Evolutionary conservation across 1,140 invertebrate genomes (phyloP).

Genomic region (Tetramorium parvispinum): DNA sequence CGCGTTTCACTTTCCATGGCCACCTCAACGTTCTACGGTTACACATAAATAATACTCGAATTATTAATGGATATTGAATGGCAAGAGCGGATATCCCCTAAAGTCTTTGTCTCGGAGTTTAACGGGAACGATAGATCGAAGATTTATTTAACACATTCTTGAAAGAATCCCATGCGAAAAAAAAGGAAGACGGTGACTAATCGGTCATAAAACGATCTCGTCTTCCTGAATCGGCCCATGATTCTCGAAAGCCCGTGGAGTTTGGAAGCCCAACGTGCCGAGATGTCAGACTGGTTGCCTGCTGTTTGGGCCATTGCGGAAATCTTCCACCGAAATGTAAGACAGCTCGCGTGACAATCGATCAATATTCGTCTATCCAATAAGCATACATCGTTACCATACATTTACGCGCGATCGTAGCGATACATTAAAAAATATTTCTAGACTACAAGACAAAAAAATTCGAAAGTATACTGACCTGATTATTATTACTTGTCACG

Average conservation of each 20-base stretch:
- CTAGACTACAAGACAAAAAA: background rate
- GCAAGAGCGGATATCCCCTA: background rate
- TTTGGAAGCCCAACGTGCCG: constrained; percentile 74
- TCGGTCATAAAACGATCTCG: constrained; percentile 31
- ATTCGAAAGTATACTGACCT: constrained; percentile 45
- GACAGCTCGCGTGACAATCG: constrained; percentile 56
- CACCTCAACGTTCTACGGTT: constrained; percentile 14
- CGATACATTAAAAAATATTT: background rate
- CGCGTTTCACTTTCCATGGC: background rate
- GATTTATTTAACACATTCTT: constrained; percentile 13
- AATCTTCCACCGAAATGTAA: constrained; percentile 55
- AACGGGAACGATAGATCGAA: background rate
- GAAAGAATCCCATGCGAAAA: background rate
- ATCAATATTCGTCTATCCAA: constrained; percentile 61
- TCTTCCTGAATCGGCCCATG: background rate
- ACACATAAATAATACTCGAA: constrained; percentile 46
- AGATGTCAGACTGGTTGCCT: constrained; percentile 82
- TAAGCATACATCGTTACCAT: background rate
- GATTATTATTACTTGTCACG: background rate
- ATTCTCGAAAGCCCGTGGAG: constrained; percentile 66
- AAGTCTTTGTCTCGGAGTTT: background rate
- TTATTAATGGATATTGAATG: constrained; percentile 35
- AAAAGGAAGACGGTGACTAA: background rate
- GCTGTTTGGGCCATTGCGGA: constrained; percentile 68
- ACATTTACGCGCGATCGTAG: constrained; percentile 14